Percentiles rank a stretch among this genome's conserved stretches.
Conservation (phyloP, 2,113 vertebrate species). For the Sapayoa aenigma region DNA sequence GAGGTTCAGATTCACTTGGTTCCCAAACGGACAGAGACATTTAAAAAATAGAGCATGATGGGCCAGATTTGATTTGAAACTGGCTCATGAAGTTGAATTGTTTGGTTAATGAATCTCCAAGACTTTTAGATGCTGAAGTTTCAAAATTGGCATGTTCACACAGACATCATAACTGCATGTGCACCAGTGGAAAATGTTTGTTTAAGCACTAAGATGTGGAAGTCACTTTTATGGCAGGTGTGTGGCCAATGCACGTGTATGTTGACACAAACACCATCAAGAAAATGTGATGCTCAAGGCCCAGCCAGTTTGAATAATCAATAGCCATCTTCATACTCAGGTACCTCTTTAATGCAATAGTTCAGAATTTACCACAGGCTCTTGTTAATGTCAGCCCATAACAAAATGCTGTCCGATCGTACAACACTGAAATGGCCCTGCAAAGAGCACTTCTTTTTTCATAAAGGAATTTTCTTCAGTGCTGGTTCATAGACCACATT, state of each 20-base stretch:
- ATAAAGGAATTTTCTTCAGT: not conserved
- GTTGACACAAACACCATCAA: not conserved
- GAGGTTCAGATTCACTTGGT: not conserved
- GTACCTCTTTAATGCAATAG: not conserved
- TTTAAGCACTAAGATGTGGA: not conserved
- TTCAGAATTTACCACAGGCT: not conserved
- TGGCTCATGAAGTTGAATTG: not conserved
- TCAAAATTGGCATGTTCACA: not conserved
- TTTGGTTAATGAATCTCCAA: not conserved
- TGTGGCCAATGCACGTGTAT: fast-evolving
- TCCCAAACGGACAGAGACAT: not conserved
- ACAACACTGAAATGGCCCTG: not conserved
- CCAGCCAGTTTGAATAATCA: not conserved
- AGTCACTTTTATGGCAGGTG: not conserved
- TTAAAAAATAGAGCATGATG: not conserved
- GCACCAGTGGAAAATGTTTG: fast-evolving
- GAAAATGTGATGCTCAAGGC: not conserved
- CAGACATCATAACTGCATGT: not conserved
- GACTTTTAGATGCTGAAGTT: not conserved
- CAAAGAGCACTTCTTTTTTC: not conserved
- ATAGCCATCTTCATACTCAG: not conserved
- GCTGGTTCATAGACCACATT: not conserved
- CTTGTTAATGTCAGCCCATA: not conserved
- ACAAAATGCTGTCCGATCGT: fast-evolving
- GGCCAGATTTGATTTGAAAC: not conserved